phyloP scores from a whole-genome alignment of 2,888 invertebrate species.

The Periphyllus acericola region DNA sequence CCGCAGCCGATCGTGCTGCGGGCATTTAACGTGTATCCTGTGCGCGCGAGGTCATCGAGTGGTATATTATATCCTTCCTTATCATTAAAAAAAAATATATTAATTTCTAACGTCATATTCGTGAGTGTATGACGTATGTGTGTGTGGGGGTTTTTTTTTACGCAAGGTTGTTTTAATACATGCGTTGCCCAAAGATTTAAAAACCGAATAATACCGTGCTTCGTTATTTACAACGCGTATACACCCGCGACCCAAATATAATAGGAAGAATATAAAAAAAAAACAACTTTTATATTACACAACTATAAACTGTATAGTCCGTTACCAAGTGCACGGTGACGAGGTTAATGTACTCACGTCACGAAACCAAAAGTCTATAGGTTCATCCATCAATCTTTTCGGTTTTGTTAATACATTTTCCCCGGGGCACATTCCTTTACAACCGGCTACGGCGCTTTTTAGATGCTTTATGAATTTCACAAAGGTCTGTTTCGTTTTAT shows the following conservation, averaged over 20 bases:
- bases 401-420: background rate
- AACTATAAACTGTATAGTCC: slow-evolving; percentile 13
- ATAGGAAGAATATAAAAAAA: background rate
- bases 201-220: background rate
- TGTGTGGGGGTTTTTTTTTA: background rate
- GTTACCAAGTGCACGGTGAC: slow-evolving; percentile 41
- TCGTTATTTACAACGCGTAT: background rate
- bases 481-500: slow-evolving; percentile 13
- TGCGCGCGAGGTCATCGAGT: slow-evolving; percentile 28
- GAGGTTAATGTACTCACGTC: slow-evolving; percentile 59
- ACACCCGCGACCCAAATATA: slow-evolving; percentile 42
- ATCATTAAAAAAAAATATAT: slow-evolving; percentile 2
- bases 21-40: background rate
- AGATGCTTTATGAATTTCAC: background rate
- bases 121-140: background rate
- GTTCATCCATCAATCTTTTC: slow-evolving; percentile 59
- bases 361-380: slow-evolving; percentile 56
- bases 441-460: background rate
- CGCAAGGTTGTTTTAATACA: background rate
- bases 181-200: slow-evolving; percentile 13
- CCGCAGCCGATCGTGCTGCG: slow-evolving; percentile 15
- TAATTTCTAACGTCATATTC: background rate
- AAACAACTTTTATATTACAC: slow-evolving; percentile 30
- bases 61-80: background rate
- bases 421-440: slow-evolving; percentile 15